These are phyloP conservation scores for Philaethria dido DNA, from an alignment of 2,888 invertebrate species.

Conservation along the genomic window DNA sequence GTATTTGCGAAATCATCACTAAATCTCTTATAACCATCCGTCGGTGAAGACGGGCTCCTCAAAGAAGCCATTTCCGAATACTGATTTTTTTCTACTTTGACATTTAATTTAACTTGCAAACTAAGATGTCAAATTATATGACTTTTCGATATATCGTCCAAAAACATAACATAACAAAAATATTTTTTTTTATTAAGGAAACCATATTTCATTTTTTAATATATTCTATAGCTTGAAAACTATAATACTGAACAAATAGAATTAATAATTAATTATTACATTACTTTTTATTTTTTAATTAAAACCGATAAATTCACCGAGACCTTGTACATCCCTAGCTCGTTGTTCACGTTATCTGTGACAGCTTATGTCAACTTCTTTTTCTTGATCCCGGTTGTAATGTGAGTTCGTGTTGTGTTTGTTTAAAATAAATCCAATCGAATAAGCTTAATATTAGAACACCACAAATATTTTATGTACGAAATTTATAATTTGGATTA, in stretches of 20 bases:
- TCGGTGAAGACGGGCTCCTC: constrained; percentile 83
- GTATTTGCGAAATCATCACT: constrained; percentile 84
- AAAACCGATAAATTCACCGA: constrained; percentile 3
- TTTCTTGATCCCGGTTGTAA: constrained; percentile 79
- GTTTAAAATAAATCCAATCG: constrained; percentile 68
- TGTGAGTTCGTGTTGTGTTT: constrained; percentile 76
- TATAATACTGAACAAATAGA: not conserved
- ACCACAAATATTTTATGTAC: constrained; percentile 53
- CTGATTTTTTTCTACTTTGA: constrained; percentile 56
- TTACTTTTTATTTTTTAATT: constrained; percentile 31
- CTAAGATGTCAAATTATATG: constrained; percentile 30
- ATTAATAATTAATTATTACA: not conserved
- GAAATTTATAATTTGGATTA: constrained; percentile 50
- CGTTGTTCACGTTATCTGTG: constrained; percentile 34
- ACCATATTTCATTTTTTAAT: too few species aligned
- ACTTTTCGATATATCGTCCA: constrained; percentile 35
- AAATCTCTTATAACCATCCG: constrained; percentile 86
- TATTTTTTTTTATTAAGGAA: not conserved
- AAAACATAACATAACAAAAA: constrained; percentile 2
- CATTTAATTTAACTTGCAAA: constrained; percentile 41
- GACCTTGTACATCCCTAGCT: constrained; percentile 24
- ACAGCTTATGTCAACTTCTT: constrained; percentile 62
- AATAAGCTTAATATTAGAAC: constrained; percentile 56
- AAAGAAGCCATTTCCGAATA: constrained; percentile 81
- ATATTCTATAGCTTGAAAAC: too few species aligned